Base-by-base conservation (phyloP, 2,888 invertebrate genomes). In the Heliconius aoede region DNA sequence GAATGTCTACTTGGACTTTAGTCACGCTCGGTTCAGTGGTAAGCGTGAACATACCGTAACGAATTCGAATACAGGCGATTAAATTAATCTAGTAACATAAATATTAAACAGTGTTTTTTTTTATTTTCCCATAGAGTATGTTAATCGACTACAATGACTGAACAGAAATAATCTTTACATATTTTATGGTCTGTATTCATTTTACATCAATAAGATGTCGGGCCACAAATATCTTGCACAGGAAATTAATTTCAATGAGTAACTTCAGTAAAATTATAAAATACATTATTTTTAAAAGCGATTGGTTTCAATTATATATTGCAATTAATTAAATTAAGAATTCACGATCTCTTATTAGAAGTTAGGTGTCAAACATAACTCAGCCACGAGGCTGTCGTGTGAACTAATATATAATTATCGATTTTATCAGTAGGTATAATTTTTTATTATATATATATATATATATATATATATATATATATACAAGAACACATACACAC, bases 371-470 rank as follows among this genome's bases (percentile, higher is more conserved):
- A 62, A 24, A 60, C 13, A 26, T 24, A 5, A 60, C 26, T 26
- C 30, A 30, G n/a, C 40, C 26, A 67, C 24, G 40, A 24, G 26
- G 24, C 30, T 15, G 15, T 40, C 40, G 26, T 67, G 18, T 67
- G 24, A 40, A 40, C 64, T 13, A n/a, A n/a, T 65, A 62, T n/a
- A 32, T 67, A 65, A 65, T 3, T 26, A 67, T 67, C 40, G 40
- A 40, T 40, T 67, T 67, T 67, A 24, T 67, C 40, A 40, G 62
- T 46, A 24, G 9, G 9, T 18, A 18, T 26, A 15, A 21, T 40
- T 67, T 24, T 67, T 67, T 46, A 26, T 67, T 40, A 24, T 26
- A 26, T 36, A n/a, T n/a, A n/a, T n/a, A n/a, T n/a, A n/a, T n/a
- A n/a, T n/a, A n/a, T n/a, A n/a, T n/a, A n/a, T n/a, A n/a, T n/a